Evolutionary conservation across 2,888 invertebrate species (phyloP).

Genomic region (Drosophila greeni): DNA sequence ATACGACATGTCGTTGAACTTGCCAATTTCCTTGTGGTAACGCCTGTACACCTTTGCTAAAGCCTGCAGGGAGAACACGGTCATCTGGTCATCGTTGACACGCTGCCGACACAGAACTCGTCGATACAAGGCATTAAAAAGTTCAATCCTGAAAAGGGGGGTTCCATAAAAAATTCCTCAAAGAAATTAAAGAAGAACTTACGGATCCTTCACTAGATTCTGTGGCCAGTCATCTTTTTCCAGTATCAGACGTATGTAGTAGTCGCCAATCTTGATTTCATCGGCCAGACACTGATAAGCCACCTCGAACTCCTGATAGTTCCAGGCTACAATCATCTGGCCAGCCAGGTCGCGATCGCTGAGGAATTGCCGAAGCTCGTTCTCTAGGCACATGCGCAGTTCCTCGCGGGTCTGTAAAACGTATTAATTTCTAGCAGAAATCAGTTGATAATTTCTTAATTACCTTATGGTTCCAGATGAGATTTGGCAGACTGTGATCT

Average conservation of each 20-base stretch:
- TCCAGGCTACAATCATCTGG: slow-evolving; percentile 93
- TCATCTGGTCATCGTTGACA: slow-evolving; percentile 88
- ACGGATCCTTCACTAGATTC: slow-evolving; percentile 94
- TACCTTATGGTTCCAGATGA: slow-evolving; percentile 99
- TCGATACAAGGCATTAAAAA: slow-evolving; percentile 99
- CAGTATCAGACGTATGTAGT: slow-evolving; percentile 94
- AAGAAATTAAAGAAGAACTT: slow-evolving; percentile 78
- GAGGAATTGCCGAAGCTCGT: slow-evolving; percentile 93
- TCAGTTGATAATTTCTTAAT: slow-evolving; percentile 11
- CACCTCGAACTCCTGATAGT: slow-evolving; percentile 97
- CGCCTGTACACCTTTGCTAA: slow-evolving; percentile 98
- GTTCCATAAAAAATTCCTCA: no score
- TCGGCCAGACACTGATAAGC: slow-evolving; percentile 95
- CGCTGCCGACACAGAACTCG: slow-evolving; percentile 95
- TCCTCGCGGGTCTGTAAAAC: slow-evolving; percentile 93
- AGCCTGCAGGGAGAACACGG: slow-evolving; percentile 98
- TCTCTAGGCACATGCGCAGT: slow-evolving; percentile 92
- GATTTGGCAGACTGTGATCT: slow-evolving; percentile 96
- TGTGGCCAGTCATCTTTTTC: slow-evolving; percentile 93
- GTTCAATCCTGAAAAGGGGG: slow-evolving; percentile 86
- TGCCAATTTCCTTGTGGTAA: slow-evolving; percentile 97
- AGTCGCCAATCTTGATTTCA: slow-evolving; percentile 99
- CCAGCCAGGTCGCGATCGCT: slow-evolving; percentile 94
- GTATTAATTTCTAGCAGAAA: not conserved
- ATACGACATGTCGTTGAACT: slow-evolving; percentile 97